phyloP scores from a whole-genome alignment of 2,113 vertebrate species.

The Mus pahari region DNA sequence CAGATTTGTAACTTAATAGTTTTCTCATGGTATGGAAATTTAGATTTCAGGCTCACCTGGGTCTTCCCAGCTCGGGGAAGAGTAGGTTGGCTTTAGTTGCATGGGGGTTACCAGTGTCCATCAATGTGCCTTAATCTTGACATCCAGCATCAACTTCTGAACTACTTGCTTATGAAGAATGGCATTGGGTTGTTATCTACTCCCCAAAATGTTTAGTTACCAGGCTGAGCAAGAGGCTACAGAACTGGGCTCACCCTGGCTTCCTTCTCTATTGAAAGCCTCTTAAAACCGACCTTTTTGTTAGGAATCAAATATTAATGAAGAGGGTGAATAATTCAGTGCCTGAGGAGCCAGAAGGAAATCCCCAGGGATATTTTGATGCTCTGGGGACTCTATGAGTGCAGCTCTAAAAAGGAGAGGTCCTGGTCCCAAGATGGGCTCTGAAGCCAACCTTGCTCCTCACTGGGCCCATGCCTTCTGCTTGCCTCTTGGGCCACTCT shows the following conservation, averaged over 20 bases:
- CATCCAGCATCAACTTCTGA: neutral
- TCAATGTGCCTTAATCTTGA: neutral
- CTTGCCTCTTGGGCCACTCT: neutral
- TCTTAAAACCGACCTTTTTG: slow-evolving; percentile 59
- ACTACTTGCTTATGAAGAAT: neutral
- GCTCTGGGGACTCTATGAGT: neutral
- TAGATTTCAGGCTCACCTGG: neutral
- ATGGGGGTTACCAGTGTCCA: neutral
- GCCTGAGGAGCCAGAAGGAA: neutral
- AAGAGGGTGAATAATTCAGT: slow-evolving; percentile 64
- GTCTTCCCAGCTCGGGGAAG: neutral
- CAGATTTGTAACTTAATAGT: neutral
- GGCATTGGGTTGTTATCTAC: neutral
- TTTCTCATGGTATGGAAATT: neutral
- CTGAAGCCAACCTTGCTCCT: neutral
- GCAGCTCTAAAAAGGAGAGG: neutral
- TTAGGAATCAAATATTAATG: slow-evolving; percentile 69
- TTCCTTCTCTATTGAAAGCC: neutral
- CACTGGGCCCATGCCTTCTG: accelerated
- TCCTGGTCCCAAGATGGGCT: neutral
- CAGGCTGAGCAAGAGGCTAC: neutral
- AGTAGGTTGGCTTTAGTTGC: neutral
- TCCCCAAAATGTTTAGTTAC: slow-evolving; percentile 20
- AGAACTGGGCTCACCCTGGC: neutral
- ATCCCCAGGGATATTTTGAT: neutral